These are phyloP conservation scores for Chionis minor DNA, from an alignment of 2,113 vertebrate genomes.

Conservation along the genomic window DNA sequence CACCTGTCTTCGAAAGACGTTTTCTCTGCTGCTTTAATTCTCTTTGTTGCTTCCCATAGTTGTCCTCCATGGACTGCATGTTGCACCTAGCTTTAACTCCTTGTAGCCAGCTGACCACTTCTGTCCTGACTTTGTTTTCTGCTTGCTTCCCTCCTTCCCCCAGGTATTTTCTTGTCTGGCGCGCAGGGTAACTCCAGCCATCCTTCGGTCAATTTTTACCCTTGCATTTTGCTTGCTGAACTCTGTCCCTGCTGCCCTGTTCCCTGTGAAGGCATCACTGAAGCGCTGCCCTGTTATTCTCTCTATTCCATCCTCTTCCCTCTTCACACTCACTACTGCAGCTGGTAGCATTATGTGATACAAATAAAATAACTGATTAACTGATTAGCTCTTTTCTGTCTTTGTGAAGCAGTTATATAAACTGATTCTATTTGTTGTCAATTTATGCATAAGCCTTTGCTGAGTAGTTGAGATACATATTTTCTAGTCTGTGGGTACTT, in stretches of 20 bases:
- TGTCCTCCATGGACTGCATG: not conserved
- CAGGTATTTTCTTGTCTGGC: not conserved
- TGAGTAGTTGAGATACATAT: constrained; percentile 55
- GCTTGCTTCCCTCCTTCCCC: not conserved
- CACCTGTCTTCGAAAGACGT: not conserved
- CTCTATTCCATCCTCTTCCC: not conserved
- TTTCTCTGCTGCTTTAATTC: not conserved
- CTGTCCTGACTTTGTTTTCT: not conserved
- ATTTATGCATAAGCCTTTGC: constrained; percentile 59
- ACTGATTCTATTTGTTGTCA: constrained; percentile 60
- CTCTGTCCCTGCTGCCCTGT: not conserved
- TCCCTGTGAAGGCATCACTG: not conserved
- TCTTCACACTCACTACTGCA: constrained; percentile 15
- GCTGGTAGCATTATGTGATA: constrained; percentile 52
- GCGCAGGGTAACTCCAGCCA: not conserved
- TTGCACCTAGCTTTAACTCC: not conserved
- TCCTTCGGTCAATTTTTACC: not conserved
- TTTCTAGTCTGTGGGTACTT: constrained; percentile 60
- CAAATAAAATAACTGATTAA: constrained; percentile 68
- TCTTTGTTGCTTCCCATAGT: not conserved
- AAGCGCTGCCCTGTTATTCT: not conserved
- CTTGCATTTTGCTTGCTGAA: not conserved
- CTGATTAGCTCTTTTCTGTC: constrained; percentile 61
- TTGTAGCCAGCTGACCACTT: not conserved
- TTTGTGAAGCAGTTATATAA: constrained; percentile 41